Evolutionary conservation across 1,140 invertebrate species (phyloP), one percentile per base, ranked within the genome.

Genomic region (Harpegnathos saltator): DNA sequence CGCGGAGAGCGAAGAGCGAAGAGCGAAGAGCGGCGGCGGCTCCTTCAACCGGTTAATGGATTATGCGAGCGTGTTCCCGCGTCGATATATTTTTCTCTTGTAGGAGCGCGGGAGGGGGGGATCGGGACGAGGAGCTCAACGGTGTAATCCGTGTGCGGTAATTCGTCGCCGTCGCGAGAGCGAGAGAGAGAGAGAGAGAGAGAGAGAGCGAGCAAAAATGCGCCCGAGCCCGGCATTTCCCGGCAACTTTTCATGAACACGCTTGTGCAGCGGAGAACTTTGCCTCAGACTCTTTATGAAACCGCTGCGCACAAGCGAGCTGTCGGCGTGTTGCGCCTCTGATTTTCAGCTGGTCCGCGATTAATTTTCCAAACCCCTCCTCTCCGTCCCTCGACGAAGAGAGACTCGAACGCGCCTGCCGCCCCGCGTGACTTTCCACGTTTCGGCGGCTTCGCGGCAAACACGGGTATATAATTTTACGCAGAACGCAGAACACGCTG

Each of bases 171-270:
- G n/a, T n/a, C n/a, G n/a, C n/a, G n/a, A n/a, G n/a, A n/a, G n/a
- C n/a, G n/a, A n/a, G n/a, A n/a, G n/a, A n/a, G n/a, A n/a, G n/a
- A n/a, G n/a, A n/a, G n/a, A n/a, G n/a, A n/a, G n/a, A n/a, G n/a
- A n/a, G n/a, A n/a, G n/a, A n/a, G n/a, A n/a, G n/a, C n/a, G n/a
- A n/a, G n/a, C n/a, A n/a, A 26, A 73, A 82, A 82, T 82, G 56
- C 78, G 56, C 29, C 29, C 29, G 29, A 5, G 56, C 58, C 52
- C 24, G 74, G 14, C 56, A 44, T 85, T 86, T 85, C 59, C 58
- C 66, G 61, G 62, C 72, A 84, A 71, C 66, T 59, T 73, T 85
- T 81, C 73, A 86, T 86, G 66, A 77, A 81, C 74, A 59, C 24
- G 26, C 33, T n/a, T 69, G 71, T 74, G n/a, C n/a, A 82, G 61